Percentiles rank a stretch among this genome's conserved stretches.
These are phyloP conservation scores for Okapia johnstoni DNA, from an alignment of 2,113 vertebrate genomes.

Conservation along the genomic window DNA sequence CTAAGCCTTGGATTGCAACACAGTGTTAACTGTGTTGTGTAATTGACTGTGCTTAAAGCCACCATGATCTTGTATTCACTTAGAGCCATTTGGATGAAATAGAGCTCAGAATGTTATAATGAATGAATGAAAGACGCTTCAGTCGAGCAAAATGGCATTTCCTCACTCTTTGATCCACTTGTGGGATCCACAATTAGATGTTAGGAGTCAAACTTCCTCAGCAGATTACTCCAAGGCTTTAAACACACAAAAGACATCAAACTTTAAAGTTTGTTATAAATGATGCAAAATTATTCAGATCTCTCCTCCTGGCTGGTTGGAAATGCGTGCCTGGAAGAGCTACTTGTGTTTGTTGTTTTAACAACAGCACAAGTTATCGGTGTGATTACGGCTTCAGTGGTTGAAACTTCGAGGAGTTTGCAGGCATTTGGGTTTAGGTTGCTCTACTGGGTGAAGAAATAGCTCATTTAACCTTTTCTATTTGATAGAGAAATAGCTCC, in stretches of 20 bases:
- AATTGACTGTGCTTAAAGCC: neutral
- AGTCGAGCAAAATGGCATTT: neutral
- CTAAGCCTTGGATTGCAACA: conserved; percentile 13
- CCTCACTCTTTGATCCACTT: neutral
- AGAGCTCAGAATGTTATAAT: neutral
- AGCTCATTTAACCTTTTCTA: neutral
- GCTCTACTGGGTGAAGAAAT: neutral
- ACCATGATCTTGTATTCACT: neutral
- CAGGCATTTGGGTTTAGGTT: neutral
- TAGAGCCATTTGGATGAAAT: neutral
- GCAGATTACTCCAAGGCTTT: neutral
- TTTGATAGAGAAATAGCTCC: neutral
- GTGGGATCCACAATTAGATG: too few relatives aligned
- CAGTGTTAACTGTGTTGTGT: neutral
- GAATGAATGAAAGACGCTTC: neutral
- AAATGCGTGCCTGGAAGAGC: neutral
- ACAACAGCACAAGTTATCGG: neutral
- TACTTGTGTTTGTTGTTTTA: neutral
- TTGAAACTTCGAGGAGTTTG: neutral
- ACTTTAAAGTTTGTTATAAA: neutral
- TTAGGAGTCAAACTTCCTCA: neutral
- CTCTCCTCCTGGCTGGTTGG: neutral
- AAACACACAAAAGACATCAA: neutral
- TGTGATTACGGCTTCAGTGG: neutral
- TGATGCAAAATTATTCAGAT: neutral